A percentile compares a stretch with the other conserved stretches of the same genome.
Conservation (phyloP, 2,888 invertebrate genomes). For the Julus scanicus region DNA sequence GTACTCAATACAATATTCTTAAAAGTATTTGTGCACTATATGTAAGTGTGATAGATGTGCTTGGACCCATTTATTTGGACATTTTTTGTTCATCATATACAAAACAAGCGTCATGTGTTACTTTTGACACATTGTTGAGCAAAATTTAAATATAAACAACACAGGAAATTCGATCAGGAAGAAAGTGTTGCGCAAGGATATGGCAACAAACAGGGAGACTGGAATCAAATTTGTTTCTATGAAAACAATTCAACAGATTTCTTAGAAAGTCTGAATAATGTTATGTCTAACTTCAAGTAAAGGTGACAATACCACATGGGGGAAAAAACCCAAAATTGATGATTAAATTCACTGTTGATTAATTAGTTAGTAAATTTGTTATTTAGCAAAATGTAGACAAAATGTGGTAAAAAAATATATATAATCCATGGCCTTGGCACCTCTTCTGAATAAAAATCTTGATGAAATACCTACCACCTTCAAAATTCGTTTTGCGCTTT, state of each 20-base stretch:
- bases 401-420: not conserved
- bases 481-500: not conserved
- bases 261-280: not conserved
- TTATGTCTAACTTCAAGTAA: not conserved
- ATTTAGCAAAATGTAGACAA: not conserved
- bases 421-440: not conserved
- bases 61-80: not conserved
- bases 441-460: not conserved
- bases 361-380: not conserved
- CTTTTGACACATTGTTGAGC: not conserved
- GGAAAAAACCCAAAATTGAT: not conserved
- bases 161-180: constrained; percentile 11
- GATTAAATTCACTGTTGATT: not conserved
- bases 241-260: not conserved
- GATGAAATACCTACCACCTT: not conserved
- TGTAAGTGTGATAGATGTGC: not conserved
- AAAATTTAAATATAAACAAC: not conserved
- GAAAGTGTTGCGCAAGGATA: not conserved
- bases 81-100: too few relatives aligned
- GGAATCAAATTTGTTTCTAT: not conserved
- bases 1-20: too few relatives aligned
- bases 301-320: not conserved
- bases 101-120: not conserved
- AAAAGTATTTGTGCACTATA: too few relatives aligned
- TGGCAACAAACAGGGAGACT: not conserved